Conservation (phyloP, 2,888 invertebrate genomes). For the Amitus sp. region DNA sequence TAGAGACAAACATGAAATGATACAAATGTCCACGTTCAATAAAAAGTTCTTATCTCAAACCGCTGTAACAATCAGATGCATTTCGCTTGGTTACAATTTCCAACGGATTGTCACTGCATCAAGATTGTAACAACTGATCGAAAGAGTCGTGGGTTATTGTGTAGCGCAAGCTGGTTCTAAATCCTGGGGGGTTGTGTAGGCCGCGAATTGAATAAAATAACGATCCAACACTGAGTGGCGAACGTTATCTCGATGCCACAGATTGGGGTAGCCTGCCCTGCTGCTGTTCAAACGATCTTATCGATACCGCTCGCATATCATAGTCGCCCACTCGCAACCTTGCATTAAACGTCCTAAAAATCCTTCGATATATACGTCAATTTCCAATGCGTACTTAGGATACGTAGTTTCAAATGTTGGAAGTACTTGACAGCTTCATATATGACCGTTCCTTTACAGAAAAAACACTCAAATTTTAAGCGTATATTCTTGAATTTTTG, state of each 20-base stretch:
- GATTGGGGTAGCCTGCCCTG: constrained; percentile 37
- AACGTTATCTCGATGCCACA: constrained; percentile 50
- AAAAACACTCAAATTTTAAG: too few relatives aligned
- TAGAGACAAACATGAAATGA: neutral
- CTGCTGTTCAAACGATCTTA: constrained; percentile 17
- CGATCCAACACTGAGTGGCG: constrained; percentile 25
- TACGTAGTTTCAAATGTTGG: too few relatives aligned
- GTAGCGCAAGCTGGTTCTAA: constrained; percentile 14
- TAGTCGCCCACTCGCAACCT: constrained; percentile 12
- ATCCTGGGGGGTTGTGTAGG: constrained; percentile 25
- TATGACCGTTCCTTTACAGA: too few relatives aligned
- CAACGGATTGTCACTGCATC: constrained; percentile 23
- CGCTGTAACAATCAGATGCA: constrained; percentile 6
- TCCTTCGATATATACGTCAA: too few relatives aligned
- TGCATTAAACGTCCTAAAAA: too few relatives aligned
- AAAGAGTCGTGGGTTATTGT: constrained; percentile 23
- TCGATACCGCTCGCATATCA: constrained; percentile 21
- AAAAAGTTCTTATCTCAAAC: constrained; percentile 5
- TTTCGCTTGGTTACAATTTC: constrained; percentile 18
- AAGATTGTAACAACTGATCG: constrained; percentile 22
- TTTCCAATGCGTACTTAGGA: too few relatives aligned
- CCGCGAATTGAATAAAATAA: constrained; percentile 31
- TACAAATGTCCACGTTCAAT: neutral
- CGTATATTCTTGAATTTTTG: too few relatives aligned
- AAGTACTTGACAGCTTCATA: too few relatives aligned